Conservation (phyloP, 2,888 invertebrate species). For the Drosophila niveifrons region DNA sequence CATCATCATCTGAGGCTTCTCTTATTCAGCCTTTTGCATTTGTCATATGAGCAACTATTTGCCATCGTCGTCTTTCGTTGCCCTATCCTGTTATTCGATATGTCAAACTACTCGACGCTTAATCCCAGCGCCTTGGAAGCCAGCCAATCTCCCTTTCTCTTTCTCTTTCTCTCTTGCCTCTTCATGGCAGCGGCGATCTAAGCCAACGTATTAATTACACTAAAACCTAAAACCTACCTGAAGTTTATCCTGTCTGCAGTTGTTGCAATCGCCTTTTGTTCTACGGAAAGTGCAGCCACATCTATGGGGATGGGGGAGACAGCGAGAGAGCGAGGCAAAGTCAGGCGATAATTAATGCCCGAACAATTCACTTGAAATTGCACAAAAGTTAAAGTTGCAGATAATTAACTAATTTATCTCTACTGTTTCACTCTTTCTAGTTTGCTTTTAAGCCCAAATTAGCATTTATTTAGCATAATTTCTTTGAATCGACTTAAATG, state of each 20-base stretch:
- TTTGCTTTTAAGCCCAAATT: too few species aligned
- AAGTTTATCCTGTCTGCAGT: slow-evolving; percentile 19
- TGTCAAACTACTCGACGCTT: slow-evolving; percentile 19
- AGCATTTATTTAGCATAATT: too few species aligned
- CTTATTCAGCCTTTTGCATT: slow-evolving; percentile 13
- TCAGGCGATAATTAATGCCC: not conserved
- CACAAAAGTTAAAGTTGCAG: not conserved
- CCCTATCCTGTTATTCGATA: slow-evolving; percentile 41
- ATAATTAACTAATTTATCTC: not conserved
- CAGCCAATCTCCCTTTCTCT: slow-evolving; percentile 30
- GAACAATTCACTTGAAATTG: not conserved
- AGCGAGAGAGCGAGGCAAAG: not conserved
- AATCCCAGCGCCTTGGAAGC: slow-evolving; percentile 44
- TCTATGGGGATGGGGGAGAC: not conserved
- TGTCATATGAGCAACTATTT: slow-evolving; percentile 63
- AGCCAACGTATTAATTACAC: slow-evolving; percentile 47
- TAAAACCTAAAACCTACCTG: slow-evolving; percentile 8
- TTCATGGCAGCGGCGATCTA: slow-evolving; percentile 4
- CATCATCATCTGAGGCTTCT: slow-evolving; percentile 31
- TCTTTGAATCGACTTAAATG: too few species aligned
- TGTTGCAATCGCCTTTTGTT: slow-evolving; percentile 6
- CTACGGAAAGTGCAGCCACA: slow-evolving; percentile 34
- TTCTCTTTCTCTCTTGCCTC: not conserved
- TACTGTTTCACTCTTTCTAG: not conserved
- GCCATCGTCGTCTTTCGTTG: slow-evolving; percentile 18